These are phyloP conservation scores for Tiphia femorata DNA, from an alignment of 2,888 invertebrate genomes.

Conservation along the genomic window DNA sequence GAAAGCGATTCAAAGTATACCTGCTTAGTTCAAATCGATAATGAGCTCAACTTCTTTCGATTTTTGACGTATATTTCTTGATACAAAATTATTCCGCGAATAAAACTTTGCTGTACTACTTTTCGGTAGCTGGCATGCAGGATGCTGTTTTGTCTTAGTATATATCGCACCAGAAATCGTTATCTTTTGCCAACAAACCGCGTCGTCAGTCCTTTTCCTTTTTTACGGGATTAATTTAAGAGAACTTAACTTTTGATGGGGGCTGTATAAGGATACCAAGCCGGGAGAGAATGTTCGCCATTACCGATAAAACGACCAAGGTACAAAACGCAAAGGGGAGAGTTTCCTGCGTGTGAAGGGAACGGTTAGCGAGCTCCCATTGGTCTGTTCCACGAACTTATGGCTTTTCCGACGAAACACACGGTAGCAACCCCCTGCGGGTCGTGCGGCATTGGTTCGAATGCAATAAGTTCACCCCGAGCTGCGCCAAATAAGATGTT, in stretches of 20 bases:
- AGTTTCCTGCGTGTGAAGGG: constrained; percentile 9
- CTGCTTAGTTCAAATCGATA: no score
- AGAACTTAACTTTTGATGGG: constrained; percentile 57
- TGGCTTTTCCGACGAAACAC: constrained; percentile 29
- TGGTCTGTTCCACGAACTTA: constrained; percentile 38
- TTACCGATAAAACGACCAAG: constrained; percentile 41
- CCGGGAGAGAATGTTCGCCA: constrained; percentile 54
- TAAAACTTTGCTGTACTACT: no score
- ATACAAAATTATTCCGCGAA: no score
- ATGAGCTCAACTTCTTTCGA: no score
- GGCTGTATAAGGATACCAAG: constrained; percentile 44
- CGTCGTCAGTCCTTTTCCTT: constrained; percentile 1
- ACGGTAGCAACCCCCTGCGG: constrained; percentile 45
- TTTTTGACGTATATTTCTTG: no score
- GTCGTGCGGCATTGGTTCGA: constrained; percentile 33
- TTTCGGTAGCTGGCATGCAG: no score
- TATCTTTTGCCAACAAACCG: constrained; percentile 14
- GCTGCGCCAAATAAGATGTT: constrained; percentile 37
- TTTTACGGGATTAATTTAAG: constrained; percentile 61
- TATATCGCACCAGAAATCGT: no score
- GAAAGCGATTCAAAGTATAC: no score
- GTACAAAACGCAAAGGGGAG: constrained; percentile 25
- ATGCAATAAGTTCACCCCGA: constrained; percentile 28
- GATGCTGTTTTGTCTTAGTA: no score
- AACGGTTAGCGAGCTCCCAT: constrained; percentile 17